Base-by-base conservation (phyloP, 2,113 vertebrate genomes). In the Eubucco bourcierii region DNA sequence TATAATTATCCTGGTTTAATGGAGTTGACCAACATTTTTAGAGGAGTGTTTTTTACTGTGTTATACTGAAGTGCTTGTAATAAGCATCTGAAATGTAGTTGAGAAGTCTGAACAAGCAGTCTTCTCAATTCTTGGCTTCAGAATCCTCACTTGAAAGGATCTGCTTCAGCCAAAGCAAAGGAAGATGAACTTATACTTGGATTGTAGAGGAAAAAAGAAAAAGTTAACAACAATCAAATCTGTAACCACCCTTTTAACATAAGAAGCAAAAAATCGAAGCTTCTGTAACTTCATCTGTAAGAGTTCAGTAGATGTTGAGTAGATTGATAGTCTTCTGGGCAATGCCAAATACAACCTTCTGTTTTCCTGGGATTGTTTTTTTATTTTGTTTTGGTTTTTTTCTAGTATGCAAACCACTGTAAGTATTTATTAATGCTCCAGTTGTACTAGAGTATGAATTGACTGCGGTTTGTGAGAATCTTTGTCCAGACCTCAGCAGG, bases 1-100 rank as follows among this genome's bases (percentile, higher is more conserved):
- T 84, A 27, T 92, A 78, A 87, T 92, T 92, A 65, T 19, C 16
- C 10, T 72, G 29, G 17, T 89, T 88, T 93, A 92, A 47, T 87
- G 39, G 44, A 28, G 15, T 55, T 61, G 50, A 58, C 28, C 9
- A 25, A 61, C 39, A 27, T 81, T 29, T 68, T 68, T 79, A 79
- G 28, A 76, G 50, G 68, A 11, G 1, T 23, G 23, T 10, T 14
- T 86, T 78, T 93, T 90, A 46, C 31, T 61, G 37, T 55, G 4
- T 75, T 92, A 50, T 11, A 68, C 33, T 23, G 11, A 78, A 84
- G 33, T 3, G 3, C 44, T 94, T 88, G 33, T 71, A 86, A 52
- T 80, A 80, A 59, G n/a, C 8, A 23, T 58, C 65, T 84, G 70
- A 90, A 88, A 55, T 4, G 2, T 59, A 60, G 21, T 67, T 83